Percentiles rank a stretch among this genome's conserved stretches.
These are phyloP conservation scores for Thamnophis elegans DNA, from an alignment of 2,797 vertebrate species.

Conservation along the genomic window DNA sequence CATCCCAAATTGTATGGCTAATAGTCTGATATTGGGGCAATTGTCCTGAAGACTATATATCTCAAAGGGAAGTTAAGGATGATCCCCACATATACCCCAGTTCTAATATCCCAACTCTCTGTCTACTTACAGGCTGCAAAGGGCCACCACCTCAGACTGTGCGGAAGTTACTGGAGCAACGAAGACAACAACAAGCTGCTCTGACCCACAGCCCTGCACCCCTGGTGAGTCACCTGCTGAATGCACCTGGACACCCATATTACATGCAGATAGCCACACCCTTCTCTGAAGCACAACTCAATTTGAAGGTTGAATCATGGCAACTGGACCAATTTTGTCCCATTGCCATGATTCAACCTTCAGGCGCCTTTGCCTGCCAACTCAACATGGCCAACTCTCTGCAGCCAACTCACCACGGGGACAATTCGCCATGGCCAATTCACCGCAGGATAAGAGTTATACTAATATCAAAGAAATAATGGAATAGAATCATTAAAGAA, in stretches of 20 bases:
- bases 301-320: background rate
- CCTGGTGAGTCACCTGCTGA: background rate
- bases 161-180: constrained; percentile 89
- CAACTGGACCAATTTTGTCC: background rate
- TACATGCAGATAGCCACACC: background rate
- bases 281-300: background rate
- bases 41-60: constrained; percentile 26
- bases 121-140: constrained; percentile 45
- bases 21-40: background rate
- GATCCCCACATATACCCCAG: background rate
- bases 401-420: background rate
- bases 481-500: background rate
- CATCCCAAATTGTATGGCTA: no score
- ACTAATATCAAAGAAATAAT: background rate
- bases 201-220: constrained; percentile 46
- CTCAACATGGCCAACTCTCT: background rate
- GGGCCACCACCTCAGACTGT: constrained; percentile 80
- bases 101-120: background rate
- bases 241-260: background rate
- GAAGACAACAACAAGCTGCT: constrained; percentile 80
- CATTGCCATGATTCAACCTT: background rate
- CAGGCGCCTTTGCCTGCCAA: background rate
- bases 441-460: background rate
- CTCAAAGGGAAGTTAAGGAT: background rate
- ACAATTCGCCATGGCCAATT: background rate